Conservation (phyloP, 2,113 vertebrate genomes). For the Sceloporus tristichus region DNA sequence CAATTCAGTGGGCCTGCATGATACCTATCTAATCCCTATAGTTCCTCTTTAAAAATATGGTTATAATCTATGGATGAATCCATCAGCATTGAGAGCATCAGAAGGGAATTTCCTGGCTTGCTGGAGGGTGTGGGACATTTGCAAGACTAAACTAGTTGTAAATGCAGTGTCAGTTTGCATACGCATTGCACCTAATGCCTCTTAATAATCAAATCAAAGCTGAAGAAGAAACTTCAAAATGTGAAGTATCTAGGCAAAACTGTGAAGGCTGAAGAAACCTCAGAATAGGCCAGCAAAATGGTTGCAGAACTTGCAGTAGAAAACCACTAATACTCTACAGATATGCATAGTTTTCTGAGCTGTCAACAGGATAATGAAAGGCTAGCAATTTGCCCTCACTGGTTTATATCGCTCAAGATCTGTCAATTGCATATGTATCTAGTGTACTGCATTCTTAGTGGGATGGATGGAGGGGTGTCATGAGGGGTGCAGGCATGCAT, state of each 20-base stretch:
- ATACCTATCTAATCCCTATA: too few relatives aligned
- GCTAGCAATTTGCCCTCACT: background rate
- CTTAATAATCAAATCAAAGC: background rate
- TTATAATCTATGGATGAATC: background rate
- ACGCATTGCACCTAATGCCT: background rate
- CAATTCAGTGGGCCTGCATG: too few relatives aligned
- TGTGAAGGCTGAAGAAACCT: too few relatives aligned
- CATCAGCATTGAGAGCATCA: background rate
- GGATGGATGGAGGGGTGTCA: background rate
- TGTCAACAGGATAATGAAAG: background rate
- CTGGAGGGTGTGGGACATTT: background rate
- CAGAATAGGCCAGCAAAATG: background rate
- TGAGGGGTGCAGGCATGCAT: too few relatives aligned
- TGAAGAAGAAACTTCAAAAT: background rate
- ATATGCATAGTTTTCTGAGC: background rate
- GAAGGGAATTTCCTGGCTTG: conserved; percentile 1
- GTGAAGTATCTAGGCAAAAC: background rate
- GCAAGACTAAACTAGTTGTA: background rate
- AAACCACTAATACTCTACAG: background rate
- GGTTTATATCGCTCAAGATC: background rate
- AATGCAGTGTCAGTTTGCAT: background rate
- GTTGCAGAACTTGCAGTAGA: background rate
- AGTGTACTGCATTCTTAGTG: background rate
- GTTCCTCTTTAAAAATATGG: background rate
- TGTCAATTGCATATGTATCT: background rate